Conservation (phyloP, 2,797 vertebrate species). For the Oreonectes daqikongensis region DNA sequence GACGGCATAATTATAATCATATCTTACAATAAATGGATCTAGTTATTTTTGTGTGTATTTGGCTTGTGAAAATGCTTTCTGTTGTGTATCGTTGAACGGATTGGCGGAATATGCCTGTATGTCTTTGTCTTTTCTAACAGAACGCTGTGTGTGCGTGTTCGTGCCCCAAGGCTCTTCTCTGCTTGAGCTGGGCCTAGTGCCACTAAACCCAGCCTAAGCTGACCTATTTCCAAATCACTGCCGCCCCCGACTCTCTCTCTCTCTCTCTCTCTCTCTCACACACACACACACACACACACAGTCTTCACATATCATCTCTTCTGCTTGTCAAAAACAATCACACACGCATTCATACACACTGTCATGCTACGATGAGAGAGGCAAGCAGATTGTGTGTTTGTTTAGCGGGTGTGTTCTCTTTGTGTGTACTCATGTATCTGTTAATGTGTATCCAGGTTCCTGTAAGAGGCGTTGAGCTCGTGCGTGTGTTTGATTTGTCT, state of each 20-base stretch:
- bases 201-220: slow-evolving; percentile 56
- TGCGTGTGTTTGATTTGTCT: background rate
- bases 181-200: slow-evolving; percentile 57
- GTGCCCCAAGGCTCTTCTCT: slow-evolving; percentile 50
- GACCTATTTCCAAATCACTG: slow-evolving; percentile 56
- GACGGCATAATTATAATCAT: background rate
- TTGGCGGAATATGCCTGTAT: background rate
- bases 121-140: slow-evolving; percentile 22
- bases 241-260: background rate
- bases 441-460: slow-evolving; percentile 7
- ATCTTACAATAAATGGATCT: background rate
- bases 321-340: slow-evolving; percentile 41
- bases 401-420: slow-evolving; percentile 16
- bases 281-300: slow-evolving; percentile 17
- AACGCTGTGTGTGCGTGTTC: background rate
- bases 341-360: background rate
- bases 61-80: background rate
- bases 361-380: slow-evolving; percentile 8
- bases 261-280: too few relatives aligned
- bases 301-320: slow-evolving; percentile 26
- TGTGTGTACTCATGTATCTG: background rate
- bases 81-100: background rate
- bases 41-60: background rate
- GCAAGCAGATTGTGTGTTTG: slow-evolving; percentile 28
- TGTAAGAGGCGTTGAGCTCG: background rate